phyloP scores from a whole-genome alignment of 2,113 vertebrate genomes.

The Onychorhynchus coronatus region DNA sequence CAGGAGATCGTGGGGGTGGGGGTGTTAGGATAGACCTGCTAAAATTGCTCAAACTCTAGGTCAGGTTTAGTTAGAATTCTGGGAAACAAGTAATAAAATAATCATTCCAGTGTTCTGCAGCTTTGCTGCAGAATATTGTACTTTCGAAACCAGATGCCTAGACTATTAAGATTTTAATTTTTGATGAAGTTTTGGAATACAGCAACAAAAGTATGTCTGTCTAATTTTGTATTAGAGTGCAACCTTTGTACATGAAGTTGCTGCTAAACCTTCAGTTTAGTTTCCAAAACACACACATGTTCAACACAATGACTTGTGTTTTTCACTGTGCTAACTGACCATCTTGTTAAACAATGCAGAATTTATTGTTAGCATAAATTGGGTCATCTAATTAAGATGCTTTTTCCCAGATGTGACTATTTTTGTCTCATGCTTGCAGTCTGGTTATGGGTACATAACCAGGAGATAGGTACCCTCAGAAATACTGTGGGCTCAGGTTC shows the following conservation, averaged over 20 bases:
- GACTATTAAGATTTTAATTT: background rate
- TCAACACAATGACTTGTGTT: background rate
- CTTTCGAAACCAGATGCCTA: background rate
- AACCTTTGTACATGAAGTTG: background rate
- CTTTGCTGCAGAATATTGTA: background rate
- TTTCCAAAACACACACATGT: background rate
- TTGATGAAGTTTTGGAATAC: background rate
- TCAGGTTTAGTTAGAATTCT: background rate
- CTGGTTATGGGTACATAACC: background rate
- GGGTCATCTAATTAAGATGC: background rate
- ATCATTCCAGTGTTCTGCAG: background rate
- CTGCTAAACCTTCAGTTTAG: background rate
- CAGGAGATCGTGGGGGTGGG: accelerated
- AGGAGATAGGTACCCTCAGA: background rate
- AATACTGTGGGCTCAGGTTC: background rate
- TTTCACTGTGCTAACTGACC: background rate
- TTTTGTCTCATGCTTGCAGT: background rate
- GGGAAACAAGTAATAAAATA: background rate
- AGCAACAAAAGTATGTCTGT: background rate
- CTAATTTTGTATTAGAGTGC: background rate
- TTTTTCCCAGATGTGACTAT: background rate
- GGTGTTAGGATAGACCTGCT: background rate
- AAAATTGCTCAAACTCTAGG: background rate
- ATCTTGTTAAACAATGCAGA: background rate
- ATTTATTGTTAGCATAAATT: background rate